Conservation (phyloP, 2,888 invertebrate genomes). For the Portevinia maculata region DNA sequence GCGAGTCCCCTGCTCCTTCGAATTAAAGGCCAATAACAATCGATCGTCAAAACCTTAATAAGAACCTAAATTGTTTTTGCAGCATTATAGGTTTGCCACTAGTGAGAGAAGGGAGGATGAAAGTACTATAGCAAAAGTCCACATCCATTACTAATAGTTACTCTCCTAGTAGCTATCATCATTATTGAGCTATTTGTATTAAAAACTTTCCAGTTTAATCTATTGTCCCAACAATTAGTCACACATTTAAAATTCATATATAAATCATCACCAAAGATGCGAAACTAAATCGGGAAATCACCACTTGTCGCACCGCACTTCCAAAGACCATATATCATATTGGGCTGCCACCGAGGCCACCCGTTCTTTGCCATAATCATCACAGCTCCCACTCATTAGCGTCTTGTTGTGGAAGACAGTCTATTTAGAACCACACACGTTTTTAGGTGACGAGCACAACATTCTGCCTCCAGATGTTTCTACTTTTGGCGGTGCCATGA, state of each 20-base stretch:
- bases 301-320: conserved; percentile 3
- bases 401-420: neutral
- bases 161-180: too few relatives aligned
- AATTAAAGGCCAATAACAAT: too few relatives aligned
- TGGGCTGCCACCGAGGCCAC: conserved; percentile 5
- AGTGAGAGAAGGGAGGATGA: too few relatives aligned
- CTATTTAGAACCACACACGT: neutral
- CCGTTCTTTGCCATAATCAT: conserved; percentile 4
- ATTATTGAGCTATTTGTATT: too few relatives aligned
- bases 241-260: neutral
- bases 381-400: conserved; percentile 21
- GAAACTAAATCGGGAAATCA: neutral
- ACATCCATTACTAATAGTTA: too few relatives aligned
- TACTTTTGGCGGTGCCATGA: conserved; percentile 1
- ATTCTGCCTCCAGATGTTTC: conserved; percentile 15
- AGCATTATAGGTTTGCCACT: too few relatives aligned
- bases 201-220: too few relatives aligned
- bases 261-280: neutral
- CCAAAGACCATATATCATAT: conserved; percentile 19
- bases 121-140: too few relatives aligned
- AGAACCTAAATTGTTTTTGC: too few relatives aligned
- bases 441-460: neutral
- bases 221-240: neutral
- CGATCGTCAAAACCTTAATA: too few relatives aligned
- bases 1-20: too few relatives aligned